A percentile compares a stretch with the other conserved stretches of the same genome.
These are phyloP conservation scores for Fregetta grallaria DNA, from an alignment of 2,113 vertebrate genomes.

Conservation along the genomic window DNA sequence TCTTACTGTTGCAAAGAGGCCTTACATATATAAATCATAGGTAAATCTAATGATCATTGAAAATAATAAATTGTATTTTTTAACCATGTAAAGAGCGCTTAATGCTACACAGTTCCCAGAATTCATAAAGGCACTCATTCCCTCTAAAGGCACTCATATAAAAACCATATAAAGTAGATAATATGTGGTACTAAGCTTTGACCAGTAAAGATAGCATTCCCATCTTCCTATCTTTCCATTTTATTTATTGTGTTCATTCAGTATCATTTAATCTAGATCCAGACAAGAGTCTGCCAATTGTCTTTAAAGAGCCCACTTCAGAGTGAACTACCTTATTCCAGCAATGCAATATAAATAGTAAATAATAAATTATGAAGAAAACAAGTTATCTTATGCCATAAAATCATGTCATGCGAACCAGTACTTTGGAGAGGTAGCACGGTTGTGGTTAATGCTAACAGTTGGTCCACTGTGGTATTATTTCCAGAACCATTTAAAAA, in stretches of 20 bases:
- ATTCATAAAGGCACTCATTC: neutral
- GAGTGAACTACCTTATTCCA: neutral
- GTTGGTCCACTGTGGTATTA: neutral
- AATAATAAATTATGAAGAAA: neutral
- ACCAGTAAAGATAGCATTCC: neutral
- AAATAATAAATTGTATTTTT: neutral
- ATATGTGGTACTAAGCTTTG: neutral
- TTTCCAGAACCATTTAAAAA: neutral
- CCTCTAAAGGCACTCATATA: neutral
- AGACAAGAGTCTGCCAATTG: neutral
- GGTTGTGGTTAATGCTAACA: neutral
- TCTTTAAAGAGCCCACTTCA: neutral
- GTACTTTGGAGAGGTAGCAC: fast-evolving
- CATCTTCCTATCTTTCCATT: neutral
- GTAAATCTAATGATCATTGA: neutral
- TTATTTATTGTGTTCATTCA: neutral
- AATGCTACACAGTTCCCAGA: neutral
- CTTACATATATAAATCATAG: neutral
- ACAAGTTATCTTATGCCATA: neutral
- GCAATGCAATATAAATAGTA: neutral
- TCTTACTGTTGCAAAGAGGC: neutral
- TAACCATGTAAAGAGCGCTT: neutral
- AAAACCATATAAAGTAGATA: neutral
- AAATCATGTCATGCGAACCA: neutral
- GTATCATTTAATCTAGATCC: neutral